Evolutionary conservation across 1,140 invertebrate species (phyloP).

Genomic region (Leptinotarsa lineolata): DNA sequence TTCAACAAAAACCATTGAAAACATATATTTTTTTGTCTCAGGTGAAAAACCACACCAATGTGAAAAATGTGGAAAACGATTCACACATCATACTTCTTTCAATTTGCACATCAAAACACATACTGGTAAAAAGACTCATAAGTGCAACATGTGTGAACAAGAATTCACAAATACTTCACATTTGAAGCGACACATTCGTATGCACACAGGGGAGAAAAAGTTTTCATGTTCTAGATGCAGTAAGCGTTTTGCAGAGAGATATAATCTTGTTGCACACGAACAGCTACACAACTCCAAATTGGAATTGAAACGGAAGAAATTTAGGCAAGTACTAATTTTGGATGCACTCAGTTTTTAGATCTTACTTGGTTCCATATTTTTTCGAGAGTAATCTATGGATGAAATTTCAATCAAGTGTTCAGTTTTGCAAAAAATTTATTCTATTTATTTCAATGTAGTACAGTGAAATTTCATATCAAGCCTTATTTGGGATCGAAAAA

Average conservation of each 20-base stretch:
- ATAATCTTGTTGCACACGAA: constrained; percentile 48
- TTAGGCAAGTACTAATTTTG: not conserved
- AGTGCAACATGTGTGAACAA: constrained; percentile 64
- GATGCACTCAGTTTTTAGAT: no score
- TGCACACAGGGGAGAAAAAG: constrained; percentile 71
- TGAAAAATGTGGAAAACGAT: constrained; percentile 70
- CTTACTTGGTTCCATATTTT: no score
- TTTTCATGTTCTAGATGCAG: constrained; percentile 67
- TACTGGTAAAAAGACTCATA: constrained; percentile 65
- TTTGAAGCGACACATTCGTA: constrained; percentile 68
- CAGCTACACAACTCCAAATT: constrained; percentile 36
- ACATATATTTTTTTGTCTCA: constrained; percentile 15
- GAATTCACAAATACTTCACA: constrained; percentile 67
- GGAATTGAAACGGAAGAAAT: constrained; percentile 2
- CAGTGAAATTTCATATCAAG: no score
- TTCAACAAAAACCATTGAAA: no score
- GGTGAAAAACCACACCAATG: constrained; percentile 58
- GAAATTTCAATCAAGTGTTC: no score
- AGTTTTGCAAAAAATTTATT: no score
- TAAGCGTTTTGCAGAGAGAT: constrained; percentile 71
- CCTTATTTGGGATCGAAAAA: no score
- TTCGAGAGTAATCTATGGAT: no score
- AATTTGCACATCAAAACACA: constrained; percentile 70
- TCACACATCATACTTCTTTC: constrained; percentile 71
- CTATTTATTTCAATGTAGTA: no score